A percentile compares a stretch with the other conserved stretches of the same genome.
These are phyloP conservation scores for Acanthis flammea DNA, from an alignment of 2,797 vertebrate species.

Conservation along the genomic window DNA sequence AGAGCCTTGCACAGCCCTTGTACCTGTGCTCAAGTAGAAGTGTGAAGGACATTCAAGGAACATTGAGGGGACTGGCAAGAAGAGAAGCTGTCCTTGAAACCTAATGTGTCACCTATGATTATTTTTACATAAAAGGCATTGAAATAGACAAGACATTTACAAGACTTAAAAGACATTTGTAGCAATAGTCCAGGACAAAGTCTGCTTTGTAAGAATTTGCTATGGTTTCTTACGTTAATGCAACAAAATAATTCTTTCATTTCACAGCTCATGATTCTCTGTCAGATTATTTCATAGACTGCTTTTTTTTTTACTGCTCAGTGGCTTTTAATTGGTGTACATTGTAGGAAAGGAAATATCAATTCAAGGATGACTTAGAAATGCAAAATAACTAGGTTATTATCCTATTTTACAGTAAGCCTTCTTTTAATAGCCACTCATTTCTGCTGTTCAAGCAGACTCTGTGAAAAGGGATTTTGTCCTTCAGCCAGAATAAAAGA, in stretches of 20 bases:
- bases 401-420: slow-evolving; percentile 58
- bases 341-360: slow-evolving; percentile 18
- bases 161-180: not conserved
- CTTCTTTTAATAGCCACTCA: slow-evolving; percentile 60
- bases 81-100: not conserved
- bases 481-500: slow-evolving; percentile 67
- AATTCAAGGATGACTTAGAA: slow-evolving; percentile 41
- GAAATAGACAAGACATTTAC: not conserved
- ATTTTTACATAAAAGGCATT: not conserved
- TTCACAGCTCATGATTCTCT: slow-evolving; percentile 10
- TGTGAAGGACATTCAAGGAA: not conserved
- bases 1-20: not conserved
- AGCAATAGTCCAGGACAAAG: not conserved
- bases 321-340: slow-evolving; percentile 41
- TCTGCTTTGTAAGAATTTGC: not conserved
- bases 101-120: not conserved
- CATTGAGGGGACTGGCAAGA: not conserved
- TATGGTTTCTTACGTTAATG: not conserved
- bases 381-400: slow-evolving; percentile 54
- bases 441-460: slow-evolving; percentile 63
- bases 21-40: not conserved
- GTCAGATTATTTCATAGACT: slow-evolving; percentile 33
- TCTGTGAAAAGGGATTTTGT: slow-evolving; percentile 58
- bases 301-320: slow-evolving; percentile 1
- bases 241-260: slow-evolving; percentile 27